These are phyloP conservation scores for Rostratula benghalensis DNA, from an alignment of 2,113 vertebrate species.

Conservation along the genomic window DNA sequence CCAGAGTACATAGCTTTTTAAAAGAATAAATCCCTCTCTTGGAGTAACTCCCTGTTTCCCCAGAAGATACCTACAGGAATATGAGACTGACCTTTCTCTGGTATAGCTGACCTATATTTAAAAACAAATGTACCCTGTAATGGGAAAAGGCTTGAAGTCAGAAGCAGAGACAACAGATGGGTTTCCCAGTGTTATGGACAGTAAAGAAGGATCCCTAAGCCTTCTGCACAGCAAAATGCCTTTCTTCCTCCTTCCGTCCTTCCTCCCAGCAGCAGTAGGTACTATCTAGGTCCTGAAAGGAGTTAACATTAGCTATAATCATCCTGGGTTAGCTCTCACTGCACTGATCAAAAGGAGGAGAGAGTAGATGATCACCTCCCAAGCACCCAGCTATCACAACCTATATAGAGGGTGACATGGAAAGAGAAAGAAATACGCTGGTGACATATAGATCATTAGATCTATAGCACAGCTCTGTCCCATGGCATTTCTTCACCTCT, in stretches of 20 bases:
- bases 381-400: background rate
- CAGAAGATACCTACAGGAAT: background rate
- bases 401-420: background rate
- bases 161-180: background rate
- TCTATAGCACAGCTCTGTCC: background rate
- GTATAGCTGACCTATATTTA: background rate
- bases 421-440: background rate
- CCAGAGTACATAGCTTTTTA: accelerated
- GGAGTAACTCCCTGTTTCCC: background rate
- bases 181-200: background rate
- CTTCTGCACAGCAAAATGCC: background rate
- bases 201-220: background rate
- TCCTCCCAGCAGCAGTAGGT: background rate
- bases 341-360: background rate
- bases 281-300: background rate
- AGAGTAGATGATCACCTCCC: background rate
- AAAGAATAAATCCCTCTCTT: background rate
- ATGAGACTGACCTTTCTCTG: background rate
- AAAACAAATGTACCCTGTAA: background rate
- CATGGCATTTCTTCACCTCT: background rate
- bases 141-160: background rate
- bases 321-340: background rate
- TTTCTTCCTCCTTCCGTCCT: background rate
- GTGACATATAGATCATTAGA: background rate
- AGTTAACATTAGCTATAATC: background rate